A percentile compares a stretch with the other conserved stretches of the same genome.
Evolutionary conservation across 2,888 invertebrate genomes (phyloP).

Genomic region (Drosophila incognita): DNA sequence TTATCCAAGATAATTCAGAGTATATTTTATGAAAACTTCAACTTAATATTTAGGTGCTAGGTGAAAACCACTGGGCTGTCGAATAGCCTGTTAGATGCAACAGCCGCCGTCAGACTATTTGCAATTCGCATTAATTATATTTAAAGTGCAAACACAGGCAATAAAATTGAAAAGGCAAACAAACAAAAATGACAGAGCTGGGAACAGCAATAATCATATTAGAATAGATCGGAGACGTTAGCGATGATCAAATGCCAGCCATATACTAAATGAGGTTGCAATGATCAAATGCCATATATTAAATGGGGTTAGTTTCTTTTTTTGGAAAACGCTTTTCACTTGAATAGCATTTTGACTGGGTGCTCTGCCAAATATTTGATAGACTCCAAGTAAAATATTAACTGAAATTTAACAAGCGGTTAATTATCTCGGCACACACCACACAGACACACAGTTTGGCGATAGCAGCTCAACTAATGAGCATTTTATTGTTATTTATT

Average conservation of each 20-base stretch:
- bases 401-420: constrained; percentile 8
- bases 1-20: not conserved
- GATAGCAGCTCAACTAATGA: constrained; percentile 29
- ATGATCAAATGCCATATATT: not conserved
- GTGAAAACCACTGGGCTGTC: constrained; percentile 2
- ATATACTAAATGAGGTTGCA: not conserved
- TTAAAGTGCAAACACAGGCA: constrained; percentile 38
- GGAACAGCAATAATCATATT: constrained; percentile 24
- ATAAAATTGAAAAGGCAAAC: constrained; percentile 1
- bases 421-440: constrained; percentile 11
- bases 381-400: not conserved
- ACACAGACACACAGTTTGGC: constrained; percentile 11
- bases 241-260: not conserved
- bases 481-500: constrained; percentile 39
- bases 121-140: constrained; percentile 46
- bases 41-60: not conserved
- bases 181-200: constrained; percentile 23
- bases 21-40: too few relatives aligned
- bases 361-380: not conserved
- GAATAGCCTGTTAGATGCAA: not conserved
- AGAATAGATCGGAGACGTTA: constrained; percentile 17
- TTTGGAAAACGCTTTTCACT: not conserved
- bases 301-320: not conserved
- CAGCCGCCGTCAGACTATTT: constrained; percentile 24
- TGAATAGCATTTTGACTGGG: not conserved